Percentiles rank a stretch among this genome's conserved stretches.
Evolutionary conservation across 2,888 invertebrate genomes (phyloP).

Genomic region (Protonemura montana): DNA sequence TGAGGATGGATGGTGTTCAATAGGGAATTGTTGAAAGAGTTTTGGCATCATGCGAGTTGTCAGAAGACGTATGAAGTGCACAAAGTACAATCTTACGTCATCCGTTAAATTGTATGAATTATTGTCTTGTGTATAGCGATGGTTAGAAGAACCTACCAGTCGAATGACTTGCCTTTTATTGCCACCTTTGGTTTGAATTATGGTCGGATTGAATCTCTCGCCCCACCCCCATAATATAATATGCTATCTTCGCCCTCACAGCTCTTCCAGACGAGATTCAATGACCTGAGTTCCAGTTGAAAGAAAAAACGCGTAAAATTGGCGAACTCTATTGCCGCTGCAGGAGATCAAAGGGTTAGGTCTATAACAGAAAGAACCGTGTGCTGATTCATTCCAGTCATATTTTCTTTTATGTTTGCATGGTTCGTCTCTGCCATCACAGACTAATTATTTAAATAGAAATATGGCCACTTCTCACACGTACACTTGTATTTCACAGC

Average conservation of each 20-base stretch:
- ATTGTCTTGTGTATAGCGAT: neutral
- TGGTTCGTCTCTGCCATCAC: too few relatives aligned
- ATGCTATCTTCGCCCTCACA: slow-evolving; percentile 7
- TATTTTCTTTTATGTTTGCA: too few relatives aligned
- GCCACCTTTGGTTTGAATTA: neutral
- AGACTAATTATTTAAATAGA: too few relatives aligned
- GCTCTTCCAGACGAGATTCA: neutral
- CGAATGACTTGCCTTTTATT: slow-evolving; percentile 12
- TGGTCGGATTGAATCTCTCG: slow-evolving; percentile 12
- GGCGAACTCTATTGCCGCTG: neutral
- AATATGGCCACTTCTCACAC: too few relatives aligned
- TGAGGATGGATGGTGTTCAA: slow-evolving; percentile 4
- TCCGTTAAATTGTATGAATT: slow-evolving; percentile 12
- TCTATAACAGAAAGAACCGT: neutral
- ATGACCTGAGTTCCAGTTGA: neutral
- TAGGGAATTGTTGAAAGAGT: neutral
- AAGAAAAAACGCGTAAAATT: neutral
- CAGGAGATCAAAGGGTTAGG: neutral
- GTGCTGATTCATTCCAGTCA: neutral
- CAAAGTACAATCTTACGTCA: slow-evolving; percentile 7
- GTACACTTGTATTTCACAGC: too few relatives aligned
- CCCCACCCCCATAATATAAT: neutral
- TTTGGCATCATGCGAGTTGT: slow-evolving; percentile 2
- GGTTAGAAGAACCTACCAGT: neutral
- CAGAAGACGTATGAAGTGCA: neutral